Conservation (phyloP, 1,140 invertebrate species). For the Holotrichia oblita region DNA sequence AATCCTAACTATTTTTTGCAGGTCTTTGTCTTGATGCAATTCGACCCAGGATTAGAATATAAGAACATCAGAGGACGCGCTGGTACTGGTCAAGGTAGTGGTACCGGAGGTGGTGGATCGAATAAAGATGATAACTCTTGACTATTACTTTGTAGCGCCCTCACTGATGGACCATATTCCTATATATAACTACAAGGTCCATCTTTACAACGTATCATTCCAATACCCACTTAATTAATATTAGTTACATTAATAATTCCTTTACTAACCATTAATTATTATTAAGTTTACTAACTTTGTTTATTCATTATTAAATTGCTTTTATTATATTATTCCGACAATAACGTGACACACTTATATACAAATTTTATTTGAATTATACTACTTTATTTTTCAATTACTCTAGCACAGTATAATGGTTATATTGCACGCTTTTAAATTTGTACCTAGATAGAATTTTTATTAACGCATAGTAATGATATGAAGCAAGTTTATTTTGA, state of each 20-base stretch:
- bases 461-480: too few species aligned
- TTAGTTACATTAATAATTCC: slow-evolving; percentile 14
- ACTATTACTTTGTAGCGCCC: slow-evolving; percentile 98
- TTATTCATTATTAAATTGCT: background rate
- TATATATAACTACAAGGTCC: slow-evolving; percentile 65
- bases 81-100: slow-evolving; percentile 64
- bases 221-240: slow-evolving; percentile 37
- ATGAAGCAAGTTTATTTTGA: too few species aligned
- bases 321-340: background rate
- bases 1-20: slow-evolving; percentile 58
- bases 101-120: slow-evolving; percentile 66
- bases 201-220: slow-evolving; percentile 31
- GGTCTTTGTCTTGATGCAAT: slow-evolving; percentile 97
- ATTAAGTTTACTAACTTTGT: background rate
- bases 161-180: slow-evolving; percentile 90
- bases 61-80: slow-evolving; percentile 82
- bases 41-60: slow-evolving; percentile 95
- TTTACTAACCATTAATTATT: slow-evolving; percentile 24
- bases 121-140: slow-evolving; percentile 94
- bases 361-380: background rate
- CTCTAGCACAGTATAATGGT: too few species aligned
- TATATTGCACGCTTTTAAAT: too few species aligned
- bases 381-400: background rate
- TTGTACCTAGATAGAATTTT: too few species aligned
- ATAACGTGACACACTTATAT: background rate